These are phyloP conservation scores for Scotopteryx bipunctaria DNA, from an alignment of 2,888 invertebrate genomes.

Conservation along the genomic window DNA sequence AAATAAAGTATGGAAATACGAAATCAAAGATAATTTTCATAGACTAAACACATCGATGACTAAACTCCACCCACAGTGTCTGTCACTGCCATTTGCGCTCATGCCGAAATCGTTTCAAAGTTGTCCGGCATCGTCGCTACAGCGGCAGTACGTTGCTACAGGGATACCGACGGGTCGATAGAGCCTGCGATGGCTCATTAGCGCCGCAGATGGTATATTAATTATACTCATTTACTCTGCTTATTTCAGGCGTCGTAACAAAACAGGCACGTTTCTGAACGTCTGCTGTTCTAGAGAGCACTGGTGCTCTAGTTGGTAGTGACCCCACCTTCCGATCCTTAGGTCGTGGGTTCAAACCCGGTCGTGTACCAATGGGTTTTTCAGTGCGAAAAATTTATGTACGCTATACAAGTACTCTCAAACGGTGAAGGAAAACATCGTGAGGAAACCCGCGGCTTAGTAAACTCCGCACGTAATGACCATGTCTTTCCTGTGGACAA, in stretches of 20 bases:
- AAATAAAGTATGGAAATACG: not conserved
- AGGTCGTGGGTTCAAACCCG: no score
- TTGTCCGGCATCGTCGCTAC: constrained; percentile 2
- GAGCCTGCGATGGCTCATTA: constrained; percentile 34
- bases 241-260: constrained; percentile 13
- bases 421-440: no score
- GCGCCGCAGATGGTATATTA: constrained; percentile 33
- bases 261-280: constrained; percentile 1
- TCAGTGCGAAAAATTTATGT: no score
- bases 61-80: no score
- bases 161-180: constrained; percentile 28
- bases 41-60: no score
- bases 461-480: no score
- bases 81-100: constrained; percentile 1
- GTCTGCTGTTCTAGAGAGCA: not conserved
- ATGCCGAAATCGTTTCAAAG: constrained; percentile 10
- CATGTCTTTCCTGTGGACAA: no score
- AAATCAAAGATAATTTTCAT: not conserved
- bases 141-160: constrained; percentile 9
- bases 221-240: constrained; percentile 36
- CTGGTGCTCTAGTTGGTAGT: no score
- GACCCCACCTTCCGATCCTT: no score
- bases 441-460: no score
- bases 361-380: no score
- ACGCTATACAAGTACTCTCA: no score